Percentiles rank a stretch among this genome's conserved stretches.
phyloP scores from a whole-genome alignment of 2,113 vertebrate genomes.

The Asarcornis scutulata region DNA sequence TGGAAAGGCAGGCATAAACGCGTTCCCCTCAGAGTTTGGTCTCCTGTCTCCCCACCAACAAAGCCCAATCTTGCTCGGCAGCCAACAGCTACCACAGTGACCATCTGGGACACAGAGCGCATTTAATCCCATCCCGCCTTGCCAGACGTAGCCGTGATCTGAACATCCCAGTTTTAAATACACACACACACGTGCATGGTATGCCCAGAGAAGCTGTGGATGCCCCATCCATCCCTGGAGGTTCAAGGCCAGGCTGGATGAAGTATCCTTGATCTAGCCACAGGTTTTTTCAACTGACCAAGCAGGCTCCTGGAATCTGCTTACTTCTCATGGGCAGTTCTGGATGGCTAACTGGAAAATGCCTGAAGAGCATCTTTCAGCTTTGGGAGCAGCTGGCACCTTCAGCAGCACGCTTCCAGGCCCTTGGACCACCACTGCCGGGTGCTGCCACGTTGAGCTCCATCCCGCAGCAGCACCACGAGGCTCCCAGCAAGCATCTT shows the following conservation, averaged over 20 bases:
- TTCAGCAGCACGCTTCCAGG: neutral
- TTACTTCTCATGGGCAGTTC: neutral
- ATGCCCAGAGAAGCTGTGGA: too few species aligned
- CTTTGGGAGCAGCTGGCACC: neutral
- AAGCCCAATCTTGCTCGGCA: neutral
- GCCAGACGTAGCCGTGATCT: neutral
- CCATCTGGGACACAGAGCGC: neutral
- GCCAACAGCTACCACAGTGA: neutral
- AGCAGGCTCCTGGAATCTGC: neutral
- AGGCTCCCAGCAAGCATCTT: neutral
- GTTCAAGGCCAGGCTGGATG: too few species aligned
- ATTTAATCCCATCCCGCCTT: neutral
- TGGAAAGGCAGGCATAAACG: neutral
- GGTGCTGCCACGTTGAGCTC: neutral
- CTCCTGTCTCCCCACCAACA: neutral
- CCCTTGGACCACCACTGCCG: neutral
- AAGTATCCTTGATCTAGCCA: neutral
- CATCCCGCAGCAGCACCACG: neutral
- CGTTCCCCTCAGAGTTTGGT: neutral
- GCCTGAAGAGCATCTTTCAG: neutral
- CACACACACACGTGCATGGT: accelerated
- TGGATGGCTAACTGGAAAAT: neutral
- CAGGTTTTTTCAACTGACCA: neutral
- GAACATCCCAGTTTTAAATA: neutral
- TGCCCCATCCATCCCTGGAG: too few species aligned